A percentile compares a stretch with the other conserved stretches of the same genome.
Conservation (phyloP, 2,888 invertebrate genomes). For the Eupithecia abbreviata region DNA sequence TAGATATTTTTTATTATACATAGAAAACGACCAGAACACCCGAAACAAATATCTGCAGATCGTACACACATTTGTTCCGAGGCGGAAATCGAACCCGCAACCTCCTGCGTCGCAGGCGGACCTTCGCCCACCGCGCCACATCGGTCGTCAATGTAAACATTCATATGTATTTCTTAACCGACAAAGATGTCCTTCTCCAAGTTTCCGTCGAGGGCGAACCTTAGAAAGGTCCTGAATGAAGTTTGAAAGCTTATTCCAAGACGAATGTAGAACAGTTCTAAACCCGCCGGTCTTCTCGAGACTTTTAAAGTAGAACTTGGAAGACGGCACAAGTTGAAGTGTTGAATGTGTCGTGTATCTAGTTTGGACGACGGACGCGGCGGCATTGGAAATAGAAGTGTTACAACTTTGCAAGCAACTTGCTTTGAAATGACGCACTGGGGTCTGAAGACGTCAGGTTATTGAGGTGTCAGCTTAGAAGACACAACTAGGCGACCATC, state of each 20-base stretch:
- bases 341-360: slow-evolving; percentile 36
- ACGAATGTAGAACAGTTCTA: neutral
- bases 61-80: too few species aligned
- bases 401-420: slow-evolving; percentile 43
- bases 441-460: slow-evolving; percentile 20
- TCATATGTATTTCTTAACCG: neutral
- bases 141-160: too few species aligned
- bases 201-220: neutral
- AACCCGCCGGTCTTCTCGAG: neutral
- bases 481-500: neutral
- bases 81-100: too few species aligned
- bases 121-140: too few species aligned
- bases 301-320: slow-evolving; percentile 3
- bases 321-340: slow-evolving; percentile 31
- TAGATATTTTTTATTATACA: too few species aligned
- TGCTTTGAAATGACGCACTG: slow-evolving; percentile 45
- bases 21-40: too few species aligned
- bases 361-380: slow-evolving; percentile 25
- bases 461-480: neutral
- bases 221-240: neutral
- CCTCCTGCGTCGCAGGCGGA: too few species aligned
- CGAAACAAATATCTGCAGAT: too few species aligned
- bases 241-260: neutral
- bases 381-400: slow-evolving; percentile 55
- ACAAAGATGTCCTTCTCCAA: neutral